These are phyloP conservation scores for Neoniphon sammara DNA, from an alignment of 2,797 vertebrate genomes.

Conservation along the genomic window DNA sequence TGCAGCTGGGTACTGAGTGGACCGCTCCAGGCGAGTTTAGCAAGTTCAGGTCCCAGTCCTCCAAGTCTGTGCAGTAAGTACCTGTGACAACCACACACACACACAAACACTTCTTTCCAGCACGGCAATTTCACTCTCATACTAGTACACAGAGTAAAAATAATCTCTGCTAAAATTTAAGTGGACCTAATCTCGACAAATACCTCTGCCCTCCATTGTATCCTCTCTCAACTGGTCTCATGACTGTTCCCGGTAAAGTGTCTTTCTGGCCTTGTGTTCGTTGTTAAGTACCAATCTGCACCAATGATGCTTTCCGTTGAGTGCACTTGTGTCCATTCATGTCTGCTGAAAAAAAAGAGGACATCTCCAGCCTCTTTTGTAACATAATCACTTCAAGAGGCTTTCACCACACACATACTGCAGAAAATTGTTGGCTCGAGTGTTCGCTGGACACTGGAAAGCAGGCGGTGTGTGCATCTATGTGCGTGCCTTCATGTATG, in stretches of 20 bases:
- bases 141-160: conserved; percentile 2
- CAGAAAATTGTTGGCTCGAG: conserved; percentile 27
- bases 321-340: conserved; percentile 20
- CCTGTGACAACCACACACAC: conserved; percentile 54
- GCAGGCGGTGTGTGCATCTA: not conserved
- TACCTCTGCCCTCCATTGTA: conserved; percentile 3
- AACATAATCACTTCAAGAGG: conserved; percentile 28
- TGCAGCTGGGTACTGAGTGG: conserved; percentile 96
- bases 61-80: conserved; percentile 94
- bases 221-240: conserved; percentile 20
- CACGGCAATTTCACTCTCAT: conserved; percentile 42
- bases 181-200: conserved; percentile 10
- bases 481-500: not conserved
- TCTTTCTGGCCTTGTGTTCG: not conserved
- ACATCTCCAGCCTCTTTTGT: conserved; percentile 23
- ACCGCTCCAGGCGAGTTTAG: conserved; percentile 96
- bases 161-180: not conserved
- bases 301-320: not conserved
- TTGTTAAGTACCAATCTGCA: conserved; percentile 17
- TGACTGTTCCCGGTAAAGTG: conserved; percentile 9
- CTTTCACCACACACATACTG: conserved; percentile 28
- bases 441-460: conserved; percentile 14
- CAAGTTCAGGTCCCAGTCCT: conserved; percentile 98
- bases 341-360: not conserved
- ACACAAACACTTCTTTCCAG: conserved; percentile 20